A percentile compares a stretch with the other conserved stretches of the same genome.
Conservation (phyloP, 92 coral and sea anemone species). For the Siderastrea radians region DNA sequence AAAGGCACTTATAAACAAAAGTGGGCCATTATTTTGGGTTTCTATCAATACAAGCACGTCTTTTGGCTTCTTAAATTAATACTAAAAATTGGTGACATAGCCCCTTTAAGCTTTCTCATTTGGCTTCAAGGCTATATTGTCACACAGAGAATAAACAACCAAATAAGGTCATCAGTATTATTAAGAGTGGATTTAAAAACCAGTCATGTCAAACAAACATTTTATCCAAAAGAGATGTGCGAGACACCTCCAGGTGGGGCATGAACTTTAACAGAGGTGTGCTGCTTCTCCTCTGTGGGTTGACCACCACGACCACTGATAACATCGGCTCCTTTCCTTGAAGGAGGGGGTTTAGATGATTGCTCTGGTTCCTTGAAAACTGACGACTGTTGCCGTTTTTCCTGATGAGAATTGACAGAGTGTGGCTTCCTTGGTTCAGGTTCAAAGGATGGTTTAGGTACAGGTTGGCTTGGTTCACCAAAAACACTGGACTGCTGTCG, state of each 20-base stretch:
- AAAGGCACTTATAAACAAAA: no score
- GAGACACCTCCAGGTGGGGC: conserved; percentile 98
- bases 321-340: conserved; percentile 14
- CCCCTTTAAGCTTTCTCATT: no score
- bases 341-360: conserved; percentile 24
- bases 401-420: conserved; percentile 49
- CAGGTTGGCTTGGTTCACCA: conserved; percentile 65
- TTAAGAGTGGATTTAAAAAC: conserved; percentile 17
- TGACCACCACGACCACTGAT: conserved; percentile 19
- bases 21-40: no score
- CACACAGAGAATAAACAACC: background rate
- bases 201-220: background rate
- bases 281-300: conserved; percentile 5
- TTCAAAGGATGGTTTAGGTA: conserved; percentile 46
- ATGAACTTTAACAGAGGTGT: conserved; percentile 79
- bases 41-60: no score
- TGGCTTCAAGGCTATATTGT: background rate
- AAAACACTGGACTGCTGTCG: conserved; percentile 92
- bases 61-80: no score
- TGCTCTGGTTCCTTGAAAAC: conserved; percentile 32
- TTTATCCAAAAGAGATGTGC: conserved; percentile 89
- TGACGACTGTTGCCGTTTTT: conserved; percentile 34
- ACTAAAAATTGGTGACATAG: no score
- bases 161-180: conserved; percentile 10
- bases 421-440: conserved; percentile 66